These are phyloP conservation scores for Xanthorhoe spadicearia DNA, from an alignment of 2,888 invertebrate species.

Conservation along the genomic window DNA sequence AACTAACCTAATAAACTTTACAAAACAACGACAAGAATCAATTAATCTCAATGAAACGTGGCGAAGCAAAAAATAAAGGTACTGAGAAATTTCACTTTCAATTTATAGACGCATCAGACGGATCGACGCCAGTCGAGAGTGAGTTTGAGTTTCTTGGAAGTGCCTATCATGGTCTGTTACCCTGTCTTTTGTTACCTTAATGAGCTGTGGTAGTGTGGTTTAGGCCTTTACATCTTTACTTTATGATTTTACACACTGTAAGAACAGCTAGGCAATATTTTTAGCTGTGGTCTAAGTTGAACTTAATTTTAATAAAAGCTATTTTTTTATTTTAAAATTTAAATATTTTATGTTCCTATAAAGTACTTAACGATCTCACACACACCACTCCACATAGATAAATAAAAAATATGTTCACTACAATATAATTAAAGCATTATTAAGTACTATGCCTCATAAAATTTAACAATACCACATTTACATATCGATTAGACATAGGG, in stretches of 20 bases:
- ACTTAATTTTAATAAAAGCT: too few relatives aligned
- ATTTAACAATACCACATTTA: not conserved
- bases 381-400: too few relatives aligned
- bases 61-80: slow-evolving; percentile 18
- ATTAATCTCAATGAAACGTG: slow-evolving; percentile 23
- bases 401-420: too few relatives aligned
- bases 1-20: slow-evolving; percentile 2
- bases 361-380: too few relatives aligned
- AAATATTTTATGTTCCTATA: too few relatives aligned
- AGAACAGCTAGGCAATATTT: too few relatives aligned
- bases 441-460: not conserved
- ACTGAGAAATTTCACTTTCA: slow-evolving; percentile 35
- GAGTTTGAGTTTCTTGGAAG: slow-evolving; percentile 28
- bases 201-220: slow-evolving; percentile 8
- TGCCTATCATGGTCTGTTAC: slow-evolving; percentile 4
- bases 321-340: too few relatives aligned
- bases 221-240: too few relatives aligned
- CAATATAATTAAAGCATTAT: too few relatives aligned
- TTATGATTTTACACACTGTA: too few relatives aligned
- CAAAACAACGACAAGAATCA: slow-evolving; percentile 11
- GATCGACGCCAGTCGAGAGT: slow-evolving; percentile 29
- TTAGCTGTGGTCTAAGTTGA: too few relatives aligned
- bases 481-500: slow-evolving; percentile 1
- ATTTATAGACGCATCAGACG: slow-evolving; percentile 29
- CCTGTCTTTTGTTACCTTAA: slow-evolving; percentile 28